Evolutionary conservation across 2,113 vertebrate species (phyloP).

Genomic region (Malaclemys terrapin): DNA sequence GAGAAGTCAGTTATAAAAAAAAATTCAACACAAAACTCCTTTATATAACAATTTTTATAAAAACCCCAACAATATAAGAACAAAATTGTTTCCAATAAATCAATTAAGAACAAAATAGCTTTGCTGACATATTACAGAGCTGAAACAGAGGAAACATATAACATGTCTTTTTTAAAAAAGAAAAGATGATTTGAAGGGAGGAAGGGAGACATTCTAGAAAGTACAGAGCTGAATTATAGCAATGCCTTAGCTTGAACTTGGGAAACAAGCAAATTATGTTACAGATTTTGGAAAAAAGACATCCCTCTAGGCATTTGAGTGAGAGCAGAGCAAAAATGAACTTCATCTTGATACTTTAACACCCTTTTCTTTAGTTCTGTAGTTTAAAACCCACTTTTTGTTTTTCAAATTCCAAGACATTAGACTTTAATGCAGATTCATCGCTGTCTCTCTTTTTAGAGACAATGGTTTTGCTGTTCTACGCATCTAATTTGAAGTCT

Average conservation of each 20-base stretch:
- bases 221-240: neutral
- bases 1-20: neutral
- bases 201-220: neutral
- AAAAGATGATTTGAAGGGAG: neutral
- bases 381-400: neutral
- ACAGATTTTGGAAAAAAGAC: neutral
- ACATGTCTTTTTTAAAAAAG: neutral
- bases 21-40: neutral
- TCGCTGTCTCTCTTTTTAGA: neutral
- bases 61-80: neutral
- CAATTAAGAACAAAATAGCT: neutral
- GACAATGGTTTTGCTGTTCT: fast-evolving
- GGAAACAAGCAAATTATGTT: neutral
- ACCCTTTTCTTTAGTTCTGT: neutral
- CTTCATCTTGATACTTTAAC: neutral
- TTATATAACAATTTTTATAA: neutral
- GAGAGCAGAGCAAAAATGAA: neutral
- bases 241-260: neutral
- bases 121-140: neutral
- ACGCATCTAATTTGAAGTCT: neutral
- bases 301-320: neutral
- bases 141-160: neutral
- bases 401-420: neutral
- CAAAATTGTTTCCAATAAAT: neutral
- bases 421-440: neutral